A percentile compares a stretch with the other conserved stretches of the same genome.
Evolutionary conservation across 2,113 vertebrate species (phyloP).

Genomic region (Oreochromis spilurus): DNA sequence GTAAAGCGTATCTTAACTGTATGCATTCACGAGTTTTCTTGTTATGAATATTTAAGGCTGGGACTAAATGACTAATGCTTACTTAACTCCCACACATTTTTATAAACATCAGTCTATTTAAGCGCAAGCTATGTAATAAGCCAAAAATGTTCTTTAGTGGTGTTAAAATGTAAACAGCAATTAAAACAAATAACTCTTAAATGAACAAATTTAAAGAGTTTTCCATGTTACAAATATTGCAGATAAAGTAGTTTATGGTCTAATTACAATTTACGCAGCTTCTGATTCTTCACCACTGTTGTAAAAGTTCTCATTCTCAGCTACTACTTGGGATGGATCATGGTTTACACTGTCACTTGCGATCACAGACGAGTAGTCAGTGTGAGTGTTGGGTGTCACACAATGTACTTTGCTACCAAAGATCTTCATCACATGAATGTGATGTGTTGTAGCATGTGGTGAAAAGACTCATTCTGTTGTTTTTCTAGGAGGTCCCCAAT

Average conservation of each 20-base stretch:
- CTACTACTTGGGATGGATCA: not conserved
- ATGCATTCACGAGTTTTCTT: not conserved
- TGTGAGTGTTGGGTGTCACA: not conserved
- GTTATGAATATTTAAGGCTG: not conserved
- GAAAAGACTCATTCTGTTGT: not conserved
- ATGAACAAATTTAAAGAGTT: not conserved
- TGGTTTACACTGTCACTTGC: not conserved
- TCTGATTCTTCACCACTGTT: not conserved
- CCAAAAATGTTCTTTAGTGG: not conserved
- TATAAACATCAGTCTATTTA: not conserved
- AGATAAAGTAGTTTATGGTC: not conserved
- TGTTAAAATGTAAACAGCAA: not conserved
- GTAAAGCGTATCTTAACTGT: not conserved
- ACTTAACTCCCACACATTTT: not conserved
- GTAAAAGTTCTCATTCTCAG: not conserved
- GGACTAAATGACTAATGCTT: not conserved
- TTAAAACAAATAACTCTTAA: not conserved
- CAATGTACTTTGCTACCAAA: not conserved
- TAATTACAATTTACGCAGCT: not conserved
- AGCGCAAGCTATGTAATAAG: not conserved
- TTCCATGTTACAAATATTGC: not conserved
- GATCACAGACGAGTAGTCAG: not conserved
- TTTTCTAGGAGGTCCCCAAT: not conserved
- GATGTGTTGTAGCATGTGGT: not conserved
- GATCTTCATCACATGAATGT: not conserved